phyloP scores from a whole-genome alignment of 2,888 invertebrate species.

The Tinea semifulvella region DNA sequence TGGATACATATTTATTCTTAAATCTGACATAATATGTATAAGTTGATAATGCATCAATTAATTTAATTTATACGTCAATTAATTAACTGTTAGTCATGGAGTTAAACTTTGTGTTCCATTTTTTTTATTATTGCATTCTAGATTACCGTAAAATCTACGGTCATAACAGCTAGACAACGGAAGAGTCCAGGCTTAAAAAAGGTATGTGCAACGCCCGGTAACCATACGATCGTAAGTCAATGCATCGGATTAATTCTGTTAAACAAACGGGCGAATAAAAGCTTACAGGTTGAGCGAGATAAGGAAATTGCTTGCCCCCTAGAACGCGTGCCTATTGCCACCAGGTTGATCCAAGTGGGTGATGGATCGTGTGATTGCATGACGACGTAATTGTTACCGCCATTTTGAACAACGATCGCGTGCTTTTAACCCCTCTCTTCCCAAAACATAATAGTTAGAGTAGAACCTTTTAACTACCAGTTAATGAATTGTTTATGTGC shows the following conservation, averaged over 20 bases:
- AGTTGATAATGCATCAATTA: no score
- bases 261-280: conserved; percentile 54
- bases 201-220: no score
- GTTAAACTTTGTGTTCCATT: no score
- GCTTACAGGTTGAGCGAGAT: conserved; percentile 45
- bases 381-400: conserved; percentile 60
- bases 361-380: conserved; percentile 61
- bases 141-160: no score
- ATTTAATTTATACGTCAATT: no score
- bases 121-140: no score
- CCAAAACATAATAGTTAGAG: conserved; percentile 6
- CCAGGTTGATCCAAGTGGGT: conserved; percentile 48
- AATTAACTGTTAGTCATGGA: no score
- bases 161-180: no score
- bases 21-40: no score
- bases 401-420: conserved; percentile 41
- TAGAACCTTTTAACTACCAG: neutral
- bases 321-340: conserved; percentile 30
- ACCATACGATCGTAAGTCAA: no score
- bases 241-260: conserved; percentile 60
- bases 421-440: conserved; percentile 25
- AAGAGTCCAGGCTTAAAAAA: no score
- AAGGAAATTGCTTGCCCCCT: conserved; percentile 60
- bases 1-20: no score
- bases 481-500: conserved; percentile 6